Evolutionary conservation across 2,797 vertebrate genomes (phyloP).

Genomic region (Monodelphis domestica): DNA sequence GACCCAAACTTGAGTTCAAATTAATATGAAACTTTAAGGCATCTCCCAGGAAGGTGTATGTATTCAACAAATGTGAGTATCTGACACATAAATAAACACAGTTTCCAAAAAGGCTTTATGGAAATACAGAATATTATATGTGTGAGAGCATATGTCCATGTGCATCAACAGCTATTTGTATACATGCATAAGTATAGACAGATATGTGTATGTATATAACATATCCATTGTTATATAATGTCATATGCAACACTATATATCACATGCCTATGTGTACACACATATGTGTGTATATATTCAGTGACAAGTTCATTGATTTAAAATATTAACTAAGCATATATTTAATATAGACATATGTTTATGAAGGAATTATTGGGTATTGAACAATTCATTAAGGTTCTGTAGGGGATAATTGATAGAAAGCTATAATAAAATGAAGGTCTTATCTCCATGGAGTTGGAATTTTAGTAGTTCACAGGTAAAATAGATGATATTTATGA

Average conservation of each 20-base stretch:
- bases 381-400: not conserved
- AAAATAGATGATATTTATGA: not conserved
- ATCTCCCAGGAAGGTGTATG: no score
- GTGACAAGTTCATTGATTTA: not conserved
- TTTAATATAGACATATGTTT: no score
- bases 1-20: not conserved
- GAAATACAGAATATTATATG: not conserved
- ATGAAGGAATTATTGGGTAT: not conserved
- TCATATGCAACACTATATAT: no score
- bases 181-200: not conserved
- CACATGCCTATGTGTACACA: not conserved
- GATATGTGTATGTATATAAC: no score
- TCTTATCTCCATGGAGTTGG: not conserved
- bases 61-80: not conserved
- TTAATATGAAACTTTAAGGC: not conserved
- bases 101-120: not conserved
- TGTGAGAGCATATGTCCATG: not conserved
- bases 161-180: no score
- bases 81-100: not conserved
- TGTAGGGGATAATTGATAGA: not conserved
- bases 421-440: not conserved
- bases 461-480: not conserved
- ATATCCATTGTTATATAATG: no score
- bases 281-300: not conserved
- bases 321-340: not conserved